These are phyloP conservation scores for Apteryx mantelli DNA, from an alignment of 2,113 vertebrate genomes.

Conservation along the genomic window DNA sequence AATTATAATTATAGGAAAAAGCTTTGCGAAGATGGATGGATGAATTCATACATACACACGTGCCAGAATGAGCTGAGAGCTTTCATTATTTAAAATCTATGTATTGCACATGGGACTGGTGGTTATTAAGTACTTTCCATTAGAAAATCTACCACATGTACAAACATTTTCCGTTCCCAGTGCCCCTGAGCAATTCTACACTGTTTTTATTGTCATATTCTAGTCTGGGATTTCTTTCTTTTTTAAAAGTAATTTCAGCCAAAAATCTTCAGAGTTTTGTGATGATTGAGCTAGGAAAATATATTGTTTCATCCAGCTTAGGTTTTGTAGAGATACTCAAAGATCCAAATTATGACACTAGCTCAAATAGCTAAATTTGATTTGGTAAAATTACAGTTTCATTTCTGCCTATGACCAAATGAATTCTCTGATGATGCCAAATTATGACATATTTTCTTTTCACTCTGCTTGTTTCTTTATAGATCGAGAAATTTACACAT, in stretches of 20 bases:
- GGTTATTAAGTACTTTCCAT: conserved; percentile 29
- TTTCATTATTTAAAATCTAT: conserved; percentile 11
- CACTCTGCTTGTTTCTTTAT: neutral
- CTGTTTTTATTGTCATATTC: neutral
- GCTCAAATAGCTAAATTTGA: neutral
- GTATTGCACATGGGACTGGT: conserved; percentile 9
- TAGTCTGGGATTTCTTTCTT: neutral
- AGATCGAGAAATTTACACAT: neutral
- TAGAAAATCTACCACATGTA: neutral
- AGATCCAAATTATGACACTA: neutral
- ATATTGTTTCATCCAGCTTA: neutral
- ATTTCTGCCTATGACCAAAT: neutral
- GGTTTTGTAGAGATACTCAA: neutral
- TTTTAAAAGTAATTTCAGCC: neutral
- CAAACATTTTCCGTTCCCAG: neutral
- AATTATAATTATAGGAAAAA: neutral
- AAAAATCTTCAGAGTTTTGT: neutral
- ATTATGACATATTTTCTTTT: neutral
- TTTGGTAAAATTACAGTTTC: neutral
- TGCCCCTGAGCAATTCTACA: neutral
- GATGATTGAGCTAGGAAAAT: neutral
- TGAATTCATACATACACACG: neutral
- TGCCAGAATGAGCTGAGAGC: neutral
- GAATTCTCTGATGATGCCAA: neutral
- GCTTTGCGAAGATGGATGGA: neutral